Evolutionary conservation across 53 echinoderm and acorn worm genomes (phyloP).

Genomic region (Zoroaster sp.): DNA sequence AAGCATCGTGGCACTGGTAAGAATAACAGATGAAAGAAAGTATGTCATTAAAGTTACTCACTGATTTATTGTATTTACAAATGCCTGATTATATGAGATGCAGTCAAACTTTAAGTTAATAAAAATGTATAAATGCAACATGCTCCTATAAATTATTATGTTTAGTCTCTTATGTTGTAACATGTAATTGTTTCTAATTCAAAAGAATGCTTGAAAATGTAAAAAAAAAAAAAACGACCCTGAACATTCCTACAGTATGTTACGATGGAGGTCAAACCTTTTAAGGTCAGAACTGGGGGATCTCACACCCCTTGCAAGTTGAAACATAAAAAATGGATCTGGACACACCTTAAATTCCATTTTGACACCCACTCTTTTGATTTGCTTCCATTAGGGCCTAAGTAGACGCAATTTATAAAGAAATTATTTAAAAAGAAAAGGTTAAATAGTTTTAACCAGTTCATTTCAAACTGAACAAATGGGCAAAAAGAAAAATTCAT

Average conservation of each 20-base stretch:
- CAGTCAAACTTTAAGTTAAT: neutral
- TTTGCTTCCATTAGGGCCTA: neutral
- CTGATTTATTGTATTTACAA: constrained; percentile 24
- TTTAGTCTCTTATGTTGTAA: neutral
- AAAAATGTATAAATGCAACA: neutral
- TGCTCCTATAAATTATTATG: constrained; percentile 23
- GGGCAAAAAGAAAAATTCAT: no score
- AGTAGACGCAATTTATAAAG: no score
- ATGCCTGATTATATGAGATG: neutral
- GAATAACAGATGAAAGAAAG: neutral
- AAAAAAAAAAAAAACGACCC: neutral
- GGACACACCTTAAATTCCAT: constrained; percentile 14
- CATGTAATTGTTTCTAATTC: neutral
- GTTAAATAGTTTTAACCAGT: no score
- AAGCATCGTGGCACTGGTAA: neutral
- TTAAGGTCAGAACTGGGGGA: constrained; percentile 10
- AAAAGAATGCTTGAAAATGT: neutral
- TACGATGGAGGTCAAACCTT: constrained; percentile 7
- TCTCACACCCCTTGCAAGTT: neutral
- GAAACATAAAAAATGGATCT: neutral
- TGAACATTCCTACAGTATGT: neutral
- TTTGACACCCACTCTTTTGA: neutral
- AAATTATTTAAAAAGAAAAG: no score
- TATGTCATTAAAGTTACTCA: neutral
- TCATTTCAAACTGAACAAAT: no score